Conservation (phyloP, 2,888 invertebrate genomes). For the Ametastegia equiseti region DNA sequence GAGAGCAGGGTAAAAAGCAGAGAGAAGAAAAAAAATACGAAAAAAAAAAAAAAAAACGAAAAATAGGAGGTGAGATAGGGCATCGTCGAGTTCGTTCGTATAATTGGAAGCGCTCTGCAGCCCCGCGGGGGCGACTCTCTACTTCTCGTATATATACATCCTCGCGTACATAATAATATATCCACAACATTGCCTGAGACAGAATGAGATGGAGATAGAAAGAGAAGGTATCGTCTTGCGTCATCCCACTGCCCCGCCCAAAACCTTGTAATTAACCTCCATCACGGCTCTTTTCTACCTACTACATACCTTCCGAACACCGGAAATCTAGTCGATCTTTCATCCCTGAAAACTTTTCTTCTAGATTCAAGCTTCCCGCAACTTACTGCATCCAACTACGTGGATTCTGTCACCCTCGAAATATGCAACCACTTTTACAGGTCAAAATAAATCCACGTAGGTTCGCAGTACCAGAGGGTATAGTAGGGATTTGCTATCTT, state of each 20-base stretch:
- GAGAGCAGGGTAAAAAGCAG: conserved; percentile 51
- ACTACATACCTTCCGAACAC: conserved; percentile 50
- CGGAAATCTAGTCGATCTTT: background rate
- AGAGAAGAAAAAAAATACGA: background rate
- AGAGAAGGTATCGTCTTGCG: conserved; percentile 46
- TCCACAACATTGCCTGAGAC: conserved; percentile 47
- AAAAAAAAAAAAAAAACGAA: background rate
- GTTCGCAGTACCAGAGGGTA: too few species aligned
- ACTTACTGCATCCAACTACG: too few species aligned
- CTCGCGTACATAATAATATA: conserved; percentile 47
- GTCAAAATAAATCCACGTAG: too few species aligned
- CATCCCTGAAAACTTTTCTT: background rate
- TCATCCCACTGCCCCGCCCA: conserved; percentile 52
- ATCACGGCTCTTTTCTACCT: conserved; percentile 64
- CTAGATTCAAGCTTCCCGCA: background rate
- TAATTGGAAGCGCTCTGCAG: conserved; percentile 61
- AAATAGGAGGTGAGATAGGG: background rate
- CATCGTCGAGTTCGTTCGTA: conserved; percentile 58
- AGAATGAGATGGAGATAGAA: conserved; percentile 40
- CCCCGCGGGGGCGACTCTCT: conserved; percentile 61
- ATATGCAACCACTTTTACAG: too few species aligned
- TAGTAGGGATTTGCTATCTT: too few species aligned
- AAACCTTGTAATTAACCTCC: conserved; percentile 65
- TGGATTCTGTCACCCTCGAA: too few species aligned
- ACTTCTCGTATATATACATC: conserved; percentile 57